These are phyloP conservation scores for Elmis aenea DNA, from an alignment of 2,888 invertebrate genomes.

Conservation along the genomic window DNA sequence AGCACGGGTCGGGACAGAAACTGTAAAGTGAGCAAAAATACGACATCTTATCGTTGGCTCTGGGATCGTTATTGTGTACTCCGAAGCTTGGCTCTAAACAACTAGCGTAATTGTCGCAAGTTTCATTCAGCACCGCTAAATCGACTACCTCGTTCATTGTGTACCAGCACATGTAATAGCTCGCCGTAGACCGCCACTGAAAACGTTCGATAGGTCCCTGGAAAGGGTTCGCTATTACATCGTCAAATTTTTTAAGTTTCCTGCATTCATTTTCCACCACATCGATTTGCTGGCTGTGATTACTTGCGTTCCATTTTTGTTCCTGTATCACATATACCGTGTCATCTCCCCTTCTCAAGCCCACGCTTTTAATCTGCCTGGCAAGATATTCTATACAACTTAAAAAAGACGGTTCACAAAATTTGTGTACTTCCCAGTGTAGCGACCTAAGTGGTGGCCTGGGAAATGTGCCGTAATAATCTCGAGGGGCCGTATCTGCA, in stretches of 20 bases:
- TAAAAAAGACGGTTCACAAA: conserved; percentile 51
- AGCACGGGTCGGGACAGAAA: conserved; percentile 65
- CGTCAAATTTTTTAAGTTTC: conserved; percentile 45
- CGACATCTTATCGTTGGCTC: conserved; percentile 52
- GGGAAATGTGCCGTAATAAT: conserved; percentile 50
- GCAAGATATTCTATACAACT: conserved; percentile 56
- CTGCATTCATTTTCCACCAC: conserved; percentile 51
- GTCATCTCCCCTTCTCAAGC: conserved; percentile 51
- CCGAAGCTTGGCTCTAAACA: conserved; percentile 50
- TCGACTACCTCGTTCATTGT: conserved; percentile 53
- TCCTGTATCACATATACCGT: conserved; percentile 48
- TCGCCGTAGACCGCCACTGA: conserved; percentile 58
- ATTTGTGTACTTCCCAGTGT: conserved; percentile 58
- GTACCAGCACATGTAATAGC: conserved; percentile 66
- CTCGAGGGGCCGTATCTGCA: conserved; percentile 27
- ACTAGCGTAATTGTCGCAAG: conserved; percentile 59
- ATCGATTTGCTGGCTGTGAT: conserved; percentile 42
- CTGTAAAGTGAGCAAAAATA: conserved; percentile 60
- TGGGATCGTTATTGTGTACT: conserved; percentile 50
- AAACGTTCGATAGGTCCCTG: conserved; percentile 55
- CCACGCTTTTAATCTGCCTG: conserved; percentile 27
- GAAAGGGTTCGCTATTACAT: conserved; percentile 50
- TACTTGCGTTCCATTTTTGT: conserved; percentile 45
- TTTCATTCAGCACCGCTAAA: conserved; percentile 51
- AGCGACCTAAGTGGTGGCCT: conserved; percentile 52